Evolutionary conservation across 1,140 invertebrate species (phyloP).

Genomic region (Drosophila simulans): DNA sequence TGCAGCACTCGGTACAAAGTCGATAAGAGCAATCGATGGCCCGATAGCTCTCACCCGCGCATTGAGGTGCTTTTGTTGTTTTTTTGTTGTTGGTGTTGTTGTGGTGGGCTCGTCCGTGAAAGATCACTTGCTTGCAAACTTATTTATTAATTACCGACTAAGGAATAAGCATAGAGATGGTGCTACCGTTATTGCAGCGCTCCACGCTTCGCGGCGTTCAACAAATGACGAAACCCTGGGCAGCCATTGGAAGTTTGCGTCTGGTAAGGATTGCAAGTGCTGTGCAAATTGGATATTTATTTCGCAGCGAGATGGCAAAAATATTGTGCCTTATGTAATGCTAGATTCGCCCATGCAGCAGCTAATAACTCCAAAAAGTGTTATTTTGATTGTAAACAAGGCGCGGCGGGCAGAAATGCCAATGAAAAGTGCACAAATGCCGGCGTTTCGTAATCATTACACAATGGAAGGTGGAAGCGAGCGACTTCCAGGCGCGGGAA

Average conservation of each 20-base stretch:
- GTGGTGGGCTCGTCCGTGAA: slow-evolving; percentile 39
- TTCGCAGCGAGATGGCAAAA: not conserved
- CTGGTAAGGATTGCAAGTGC: slow-evolving; percentile 58
- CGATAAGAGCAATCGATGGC: not conserved
- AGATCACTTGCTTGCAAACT: slow-evolving; percentile 16
- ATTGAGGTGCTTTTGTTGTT: slow-evolving; percentile 4
- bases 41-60: not conserved
- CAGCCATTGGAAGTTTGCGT: slow-evolving; percentile 52
- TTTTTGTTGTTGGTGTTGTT: slow-evolving; percentile 21
- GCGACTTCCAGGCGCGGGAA: slow-evolving; percentile 1
- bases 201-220: slow-evolving; percentile 66
- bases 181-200: slow-evolving; percentile 70
- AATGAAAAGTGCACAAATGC: slow-evolving; percentile 3
- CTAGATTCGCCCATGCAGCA: not conserved
- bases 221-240: slow-evolving; percentile 71
- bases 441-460: slow-evolving; percentile 57
- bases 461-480: slow-evolving; percentile 26
- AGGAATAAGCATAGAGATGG: slow-evolving; percentile 60
- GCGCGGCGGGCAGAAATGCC: not conserved
- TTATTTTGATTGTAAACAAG: not conserved
- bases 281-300: not conserved
- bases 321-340: slow-evolving; percentile 26
- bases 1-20: not conserved
- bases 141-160: slow-evolving; percentile 7
- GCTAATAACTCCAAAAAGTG: not conserved